Evolutionary conservation across 2,113 vertebrate genomes (phyloP).

Genomic region (Podocnemis expansa): DNA sequence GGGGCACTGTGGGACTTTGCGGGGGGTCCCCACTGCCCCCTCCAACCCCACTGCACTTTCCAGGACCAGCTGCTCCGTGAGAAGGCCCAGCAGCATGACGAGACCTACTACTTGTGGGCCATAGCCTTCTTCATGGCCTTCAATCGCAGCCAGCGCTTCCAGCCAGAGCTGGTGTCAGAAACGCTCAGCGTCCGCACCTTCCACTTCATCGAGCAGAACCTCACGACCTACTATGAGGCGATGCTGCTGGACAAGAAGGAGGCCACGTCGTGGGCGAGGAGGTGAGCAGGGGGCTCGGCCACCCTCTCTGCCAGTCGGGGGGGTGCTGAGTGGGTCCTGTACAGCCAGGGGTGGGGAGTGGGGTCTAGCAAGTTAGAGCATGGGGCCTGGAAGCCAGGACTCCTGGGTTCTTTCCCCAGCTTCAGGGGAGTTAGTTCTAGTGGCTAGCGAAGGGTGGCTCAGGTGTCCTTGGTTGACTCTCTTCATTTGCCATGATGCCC

Average conservation of each 20-base stretch:
- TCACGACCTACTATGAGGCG: constrained; percentile 97
- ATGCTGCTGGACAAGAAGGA: constrained; percentile 92
- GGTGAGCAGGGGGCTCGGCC: constrained; percentile 71
- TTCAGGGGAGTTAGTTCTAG: not conserved
- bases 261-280: constrained; percentile 89
- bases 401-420: not conserved
- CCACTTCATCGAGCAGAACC: constrained; percentile 94
- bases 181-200: constrained; percentile 91
- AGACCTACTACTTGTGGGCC: constrained; percentile 96
- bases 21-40: accelerated
- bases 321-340: not conserved
- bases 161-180: constrained; percentile 91
- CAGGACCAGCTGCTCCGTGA: constrained; percentile 92
- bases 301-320: not conserved
- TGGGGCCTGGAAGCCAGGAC: not conserved
- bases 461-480: not conserved
- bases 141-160: constrained; percentile 88
- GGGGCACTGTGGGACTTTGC: no score
- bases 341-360: not conserved
- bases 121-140: constrained; percentile 97
- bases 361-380: not conserved
- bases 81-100: constrained; percentile 91
- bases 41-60: not conserved
- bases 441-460: no score
- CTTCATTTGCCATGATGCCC: not conserved